Evolutionary conservation across 2,888 invertebrate species (phyloP), one percentile per base, ranked within the genome.

Genomic region (Drosophila picticornis): DNA sequence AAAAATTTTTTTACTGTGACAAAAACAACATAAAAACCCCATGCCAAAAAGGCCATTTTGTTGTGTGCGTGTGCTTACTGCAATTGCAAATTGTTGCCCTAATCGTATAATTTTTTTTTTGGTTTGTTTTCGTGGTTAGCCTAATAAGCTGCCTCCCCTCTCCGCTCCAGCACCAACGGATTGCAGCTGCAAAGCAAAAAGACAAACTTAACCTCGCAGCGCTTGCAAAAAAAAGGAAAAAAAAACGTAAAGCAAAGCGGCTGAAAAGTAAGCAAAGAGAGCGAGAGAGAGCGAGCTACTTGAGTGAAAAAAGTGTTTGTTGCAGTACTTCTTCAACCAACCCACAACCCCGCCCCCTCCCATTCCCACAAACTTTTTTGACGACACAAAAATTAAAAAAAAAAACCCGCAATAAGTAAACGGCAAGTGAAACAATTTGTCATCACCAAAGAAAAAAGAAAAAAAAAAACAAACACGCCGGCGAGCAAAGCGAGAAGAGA

Each of bases 151-250:
- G 52, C 61, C 61, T 67, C 65, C 63, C 50, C 67, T 58, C 66
- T 65, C 58, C 66, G 52, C 65, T 63, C 61, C 67, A 72, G 50
- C 72, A 43, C 61, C 66, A 68, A 60, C 59, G 60, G 53, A 81
- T 77, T 81, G 79, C 72, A 73, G 84, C 72, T 71, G 83, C 75
- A 75, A 81, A 72, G 65, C 38, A 62, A 72, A 77, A 77, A 80
- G 72, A 78, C 84, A 84, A 84, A 88, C 85, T 85, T 85, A 85
- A 85, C 89, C 89, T 85, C 89, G 89, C 84, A 81, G 73, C 59
- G 43, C 50, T 77, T 74, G 77, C 81, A 76, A 80, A 81, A 80
- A 80, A 72, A 59, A 46, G 19, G 29, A 60, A 55, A 56, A 52
- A 69, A 75, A 66, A 70, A 74, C 65, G 62, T 62, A 64, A 69